Conservation (phyloP, 2,113 vertebrate genomes). For the Eidolon helvum region DNA sequence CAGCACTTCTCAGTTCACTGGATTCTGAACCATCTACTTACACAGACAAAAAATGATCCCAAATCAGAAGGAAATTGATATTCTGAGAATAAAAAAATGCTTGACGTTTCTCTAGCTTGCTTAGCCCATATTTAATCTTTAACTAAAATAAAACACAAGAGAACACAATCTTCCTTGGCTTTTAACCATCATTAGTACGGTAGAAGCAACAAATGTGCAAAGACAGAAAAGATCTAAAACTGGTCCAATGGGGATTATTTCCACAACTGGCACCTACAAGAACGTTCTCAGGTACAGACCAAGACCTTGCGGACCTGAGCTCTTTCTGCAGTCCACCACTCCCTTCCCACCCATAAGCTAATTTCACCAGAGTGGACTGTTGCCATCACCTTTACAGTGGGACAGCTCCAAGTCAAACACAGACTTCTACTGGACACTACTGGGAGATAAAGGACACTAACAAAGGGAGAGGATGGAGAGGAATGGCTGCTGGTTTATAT, state of each 20-base stretch:
- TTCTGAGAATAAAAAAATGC: background rate
- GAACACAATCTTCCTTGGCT: background rate
- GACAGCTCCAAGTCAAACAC: too few species aligned
- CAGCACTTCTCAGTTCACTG: background rate
- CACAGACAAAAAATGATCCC: background rate
- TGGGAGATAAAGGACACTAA: background rate
- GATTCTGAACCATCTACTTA: background rate
- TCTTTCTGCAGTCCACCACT: background rate
- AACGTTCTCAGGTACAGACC: background rate
- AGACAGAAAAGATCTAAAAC: background rate
- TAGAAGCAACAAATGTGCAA: background rate
- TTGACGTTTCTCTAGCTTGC: background rate
- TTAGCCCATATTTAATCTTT: background rate
- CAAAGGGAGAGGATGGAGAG: background rate
- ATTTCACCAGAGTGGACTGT: background rate
- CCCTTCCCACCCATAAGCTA: background rate
- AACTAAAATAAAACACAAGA: background rate
- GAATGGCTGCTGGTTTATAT: fast-evolving
- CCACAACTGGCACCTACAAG: too few species aligned
- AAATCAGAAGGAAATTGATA: background rate
- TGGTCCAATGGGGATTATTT: background rate
- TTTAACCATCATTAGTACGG: background rate
- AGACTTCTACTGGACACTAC: background rate
- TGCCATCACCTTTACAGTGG: background rate
- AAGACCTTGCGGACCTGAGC: background rate